Evolutionary conservation across 2,888 invertebrate genomes (phyloP), one percentile per base, ranked within the genome.

Genomic region (Caenorhabditis sp.): DNA sequence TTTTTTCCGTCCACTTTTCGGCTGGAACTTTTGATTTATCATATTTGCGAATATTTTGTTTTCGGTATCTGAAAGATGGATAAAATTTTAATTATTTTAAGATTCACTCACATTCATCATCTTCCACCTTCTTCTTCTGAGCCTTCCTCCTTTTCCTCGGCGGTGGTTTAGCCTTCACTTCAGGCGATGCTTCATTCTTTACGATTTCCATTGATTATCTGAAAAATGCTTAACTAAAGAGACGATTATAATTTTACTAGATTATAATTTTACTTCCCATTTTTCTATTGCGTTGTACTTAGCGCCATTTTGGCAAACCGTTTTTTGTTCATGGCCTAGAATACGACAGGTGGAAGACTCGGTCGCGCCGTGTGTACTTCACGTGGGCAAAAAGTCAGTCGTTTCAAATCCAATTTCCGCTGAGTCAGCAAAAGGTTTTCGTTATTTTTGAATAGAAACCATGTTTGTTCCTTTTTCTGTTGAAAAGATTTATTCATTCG

Each of bases 91-190:
- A 27, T 17, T n/a, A n/a, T n/a, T n/a, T n/a, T n/a, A n/a, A n/a
- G n/a, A n/a, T n/a, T n/a, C n/a, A 53, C 55, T 56, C 13, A 78
- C 78, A 78, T 50, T 78, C 78, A 27, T 78, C 78, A 9, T 78
- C 65, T 30, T 78, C 68, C 5, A 50, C 58, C 9, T 56, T 58
- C 20, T 56, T 62, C 30, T 74, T 72, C 45, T 55, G n/a, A 11
- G n/a, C 15, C 30, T 27, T 70, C 13, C 32, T 24, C 26, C 59
- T 73, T 39, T 78, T 78, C n/a, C 32, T 48, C 20, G 48, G 27
- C 17, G 52, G 53, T 3, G 45, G 39, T 53, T 65, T 65, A 24
- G 22, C n/a, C 7, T 45, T 20, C 7, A 45, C 35, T n/a, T 22
- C 59, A 7, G 55, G 41, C 11, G 58, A 50, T 7, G 59, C 27